Conservation (phyloP, 2,797 vertebrate genomes). For the Zalophus californianus region DNA sequence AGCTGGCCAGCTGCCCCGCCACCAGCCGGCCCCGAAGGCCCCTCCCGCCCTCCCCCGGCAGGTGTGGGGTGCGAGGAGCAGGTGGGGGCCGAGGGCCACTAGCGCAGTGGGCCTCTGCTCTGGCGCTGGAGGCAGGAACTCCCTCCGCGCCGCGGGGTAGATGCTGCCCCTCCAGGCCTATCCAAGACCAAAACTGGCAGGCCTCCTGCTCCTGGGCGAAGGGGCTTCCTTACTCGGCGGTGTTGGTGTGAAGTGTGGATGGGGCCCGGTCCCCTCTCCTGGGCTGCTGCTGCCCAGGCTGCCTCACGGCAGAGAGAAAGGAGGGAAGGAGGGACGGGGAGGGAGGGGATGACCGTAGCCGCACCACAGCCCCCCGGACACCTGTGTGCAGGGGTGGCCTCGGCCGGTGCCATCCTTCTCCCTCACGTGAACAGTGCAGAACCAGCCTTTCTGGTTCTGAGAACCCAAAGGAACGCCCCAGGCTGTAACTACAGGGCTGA, state of each 20-base stretch:
- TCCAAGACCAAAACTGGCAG: rapidly evolving
- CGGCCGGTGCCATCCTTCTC: not conserved
- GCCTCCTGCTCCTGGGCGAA: not conserved
- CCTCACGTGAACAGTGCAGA: not conserved
- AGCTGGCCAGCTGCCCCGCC: not conserved
- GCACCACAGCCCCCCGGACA: rapidly evolving
- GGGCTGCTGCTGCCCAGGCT: not conserved
- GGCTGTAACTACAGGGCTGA: too few relatives aligned
- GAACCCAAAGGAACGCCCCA: not conserved
- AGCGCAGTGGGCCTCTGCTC: not conserved
- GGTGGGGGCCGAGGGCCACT: not conserved
- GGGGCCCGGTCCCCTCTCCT: rapidly evolving
- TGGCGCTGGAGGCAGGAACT: rapidly evolving
- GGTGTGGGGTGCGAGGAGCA: too few relatives aligned
- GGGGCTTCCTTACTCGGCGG: not conserved
- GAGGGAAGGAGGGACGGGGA: too few relatives aligned
- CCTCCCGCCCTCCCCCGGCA: rapidly evolving
- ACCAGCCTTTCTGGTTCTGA: not conserved
- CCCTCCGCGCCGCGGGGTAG: rapidly evolving
- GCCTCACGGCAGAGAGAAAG: not conserved
- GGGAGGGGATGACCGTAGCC: too few relatives aligned
- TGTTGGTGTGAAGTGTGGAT: not conserved
- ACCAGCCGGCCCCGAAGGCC: too few relatives aligned
- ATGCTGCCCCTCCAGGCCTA: rapidly evolving
- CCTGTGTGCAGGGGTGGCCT: not conserved